phyloP scores from a whole-genome alignment of 1,140 invertebrate genomes.

The Anoplophora glabripennis region DNA sequence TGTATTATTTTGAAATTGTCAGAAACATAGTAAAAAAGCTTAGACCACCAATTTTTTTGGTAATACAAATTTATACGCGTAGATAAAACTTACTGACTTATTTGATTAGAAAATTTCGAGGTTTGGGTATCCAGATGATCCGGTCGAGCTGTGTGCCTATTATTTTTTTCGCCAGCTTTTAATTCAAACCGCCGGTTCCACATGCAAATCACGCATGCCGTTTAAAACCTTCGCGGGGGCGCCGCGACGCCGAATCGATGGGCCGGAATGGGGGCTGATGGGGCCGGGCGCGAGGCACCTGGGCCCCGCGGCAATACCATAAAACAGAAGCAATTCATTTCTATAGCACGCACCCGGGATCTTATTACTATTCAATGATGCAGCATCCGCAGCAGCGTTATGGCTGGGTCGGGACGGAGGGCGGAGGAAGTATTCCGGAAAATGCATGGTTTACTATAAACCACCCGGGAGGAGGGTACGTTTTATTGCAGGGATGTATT shows the following conservation, averaged over 20 bases:
- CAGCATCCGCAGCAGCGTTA: constrained; percentile 38
- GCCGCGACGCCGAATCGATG: not conserved
- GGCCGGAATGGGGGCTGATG: not conserved
- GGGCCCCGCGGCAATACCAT: constrained; percentile 35
- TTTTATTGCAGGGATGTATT: too few relatives aligned
- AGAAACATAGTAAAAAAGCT: too few relatives aligned
- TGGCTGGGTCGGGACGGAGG: constrained; percentile 10
- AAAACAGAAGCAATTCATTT: constrained; percentile 46
- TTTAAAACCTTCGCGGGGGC: constrained; percentile 34
- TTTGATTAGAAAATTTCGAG: too few relatives aligned
- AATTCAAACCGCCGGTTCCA: constrained; percentile 37
- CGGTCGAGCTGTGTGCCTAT: too few relatives aligned
- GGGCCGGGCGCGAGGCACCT: constrained; percentile 7
- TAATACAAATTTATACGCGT: too few relatives aligned
- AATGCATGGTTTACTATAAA: too few relatives aligned
- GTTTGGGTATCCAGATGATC: too few relatives aligned
- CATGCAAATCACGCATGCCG: constrained; percentile 46
- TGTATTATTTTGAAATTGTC: too few relatives aligned
- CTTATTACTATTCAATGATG: constrained; percentile 47
- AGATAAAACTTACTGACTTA: too few relatives aligned
- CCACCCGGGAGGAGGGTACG: too few relatives aligned
- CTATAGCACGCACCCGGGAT: constrained; percentile 42
- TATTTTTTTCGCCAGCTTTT: constrained; percentile 21
- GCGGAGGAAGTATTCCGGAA: too few relatives aligned
- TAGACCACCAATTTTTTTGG: too few relatives aligned